Conservation (phyloP, 2,797 vertebrate genomes). For the Enteromius unitaeniatus region DNA sequence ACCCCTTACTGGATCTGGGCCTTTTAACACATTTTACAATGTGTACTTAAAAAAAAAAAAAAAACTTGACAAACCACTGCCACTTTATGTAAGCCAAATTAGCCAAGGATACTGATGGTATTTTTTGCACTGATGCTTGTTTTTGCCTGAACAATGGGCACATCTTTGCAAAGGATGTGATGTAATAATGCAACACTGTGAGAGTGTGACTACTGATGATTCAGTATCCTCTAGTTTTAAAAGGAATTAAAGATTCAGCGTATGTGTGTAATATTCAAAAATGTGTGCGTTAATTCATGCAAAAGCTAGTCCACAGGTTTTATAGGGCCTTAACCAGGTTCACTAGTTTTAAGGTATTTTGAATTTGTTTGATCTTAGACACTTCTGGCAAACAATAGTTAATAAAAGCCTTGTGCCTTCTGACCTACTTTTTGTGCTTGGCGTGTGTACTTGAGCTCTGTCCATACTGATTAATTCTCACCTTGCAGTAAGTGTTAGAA, state of each 20-base stretch:
- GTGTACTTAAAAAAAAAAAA: background rate
- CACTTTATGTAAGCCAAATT: background rate
- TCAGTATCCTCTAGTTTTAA: conserved; percentile 15
- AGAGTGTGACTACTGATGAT: background rate
- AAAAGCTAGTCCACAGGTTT: background rate
- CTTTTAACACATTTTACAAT: background rate
- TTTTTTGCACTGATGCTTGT: background rate
- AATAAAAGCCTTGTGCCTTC: background rate
- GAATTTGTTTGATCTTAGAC: conserved; percentile 1
- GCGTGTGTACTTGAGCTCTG: background rate
- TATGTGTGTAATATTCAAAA: background rate
- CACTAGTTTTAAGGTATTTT: background rate
- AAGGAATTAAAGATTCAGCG: background rate
- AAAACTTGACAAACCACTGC: background rate
- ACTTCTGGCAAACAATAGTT: background rate
- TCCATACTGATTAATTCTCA: background rate
- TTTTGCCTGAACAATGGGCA: background rate
- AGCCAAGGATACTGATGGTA: background rate
- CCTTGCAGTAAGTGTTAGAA: background rate
- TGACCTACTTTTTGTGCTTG: conserved; percentile 27
- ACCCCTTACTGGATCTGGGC: background rate
- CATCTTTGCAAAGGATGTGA: conserved; percentile 3
- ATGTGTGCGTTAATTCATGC: background rate
- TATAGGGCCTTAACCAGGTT: background rate
- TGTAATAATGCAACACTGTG: background rate